Conservation (phyloP, 2,113 vertebrate genomes). For the Climacteris rufus region DNA sequence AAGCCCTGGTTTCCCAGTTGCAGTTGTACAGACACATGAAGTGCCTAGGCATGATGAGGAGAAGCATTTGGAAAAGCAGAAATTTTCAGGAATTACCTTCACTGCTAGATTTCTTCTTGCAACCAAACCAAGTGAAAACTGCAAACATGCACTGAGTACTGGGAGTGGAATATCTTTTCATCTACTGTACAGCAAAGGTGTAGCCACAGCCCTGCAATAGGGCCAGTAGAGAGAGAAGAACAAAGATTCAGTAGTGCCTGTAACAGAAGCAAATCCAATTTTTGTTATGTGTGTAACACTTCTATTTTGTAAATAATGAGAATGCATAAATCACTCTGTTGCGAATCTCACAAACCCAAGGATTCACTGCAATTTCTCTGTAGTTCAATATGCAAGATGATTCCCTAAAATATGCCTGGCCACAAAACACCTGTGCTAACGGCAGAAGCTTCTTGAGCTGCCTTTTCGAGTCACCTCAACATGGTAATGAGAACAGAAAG, state of each 20-base stretch:
- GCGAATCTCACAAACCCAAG: background rate
- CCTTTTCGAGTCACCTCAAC: background rate
- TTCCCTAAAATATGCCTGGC: background rate
- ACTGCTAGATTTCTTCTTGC: background rate
- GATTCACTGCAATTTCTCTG: background rate
- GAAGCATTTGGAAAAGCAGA: background rate
- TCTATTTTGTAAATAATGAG: background rate
- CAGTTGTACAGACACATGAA: background rate
- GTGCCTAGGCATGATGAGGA: background rate
- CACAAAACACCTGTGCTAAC: background rate
- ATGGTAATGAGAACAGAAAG: background rate
- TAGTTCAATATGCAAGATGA: background rate
- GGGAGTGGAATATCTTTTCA: background rate
- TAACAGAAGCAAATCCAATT: background rate
- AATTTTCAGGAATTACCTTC: background rate
- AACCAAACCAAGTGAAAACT: background rate
- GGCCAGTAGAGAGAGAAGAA: background rate
- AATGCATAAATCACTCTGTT: background rate
- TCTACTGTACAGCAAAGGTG: background rate
- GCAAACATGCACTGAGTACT: background rate
- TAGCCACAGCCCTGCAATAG: background rate
- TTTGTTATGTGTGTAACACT: background rate
- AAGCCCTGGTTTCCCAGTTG: background rate
- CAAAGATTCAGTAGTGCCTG: background rate
- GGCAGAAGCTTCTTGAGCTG: background rate